These are phyloP conservation scores for Drosophila multiciliata DNA, from an alignment of 2,888 invertebrate species.

Conservation along the genomic window DNA sequence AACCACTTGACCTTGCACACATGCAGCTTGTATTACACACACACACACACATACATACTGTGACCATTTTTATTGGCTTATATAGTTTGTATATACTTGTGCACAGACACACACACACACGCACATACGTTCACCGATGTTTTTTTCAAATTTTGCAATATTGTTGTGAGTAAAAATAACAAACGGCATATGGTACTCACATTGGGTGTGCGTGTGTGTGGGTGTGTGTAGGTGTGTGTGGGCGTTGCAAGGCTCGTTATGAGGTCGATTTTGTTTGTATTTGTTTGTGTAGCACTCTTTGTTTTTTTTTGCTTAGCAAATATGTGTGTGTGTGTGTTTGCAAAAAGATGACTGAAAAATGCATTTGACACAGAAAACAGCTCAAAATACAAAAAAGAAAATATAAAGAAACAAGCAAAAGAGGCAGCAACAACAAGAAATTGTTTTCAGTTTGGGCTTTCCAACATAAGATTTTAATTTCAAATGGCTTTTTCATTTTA, in stretches of 20 bases:
- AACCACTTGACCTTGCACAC: constrained; percentile 78
- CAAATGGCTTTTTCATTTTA: background rate
- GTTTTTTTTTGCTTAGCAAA: background rate
- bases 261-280: constrained; percentile 59
- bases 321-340: constrained; percentile 2
- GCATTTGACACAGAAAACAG: constrained; percentile 74
- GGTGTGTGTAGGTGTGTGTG: constrained; percentile 28
- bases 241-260: constrained; percentile 65
- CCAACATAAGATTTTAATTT: background rate
- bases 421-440: background rate
- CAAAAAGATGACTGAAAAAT: constrained; percentile 74
- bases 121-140: background rate
- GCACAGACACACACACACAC: background rate
- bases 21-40: constrained; percentile 52
- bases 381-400: background rate
- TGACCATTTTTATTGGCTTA: constrained; percentile 55
- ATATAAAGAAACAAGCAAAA: background rate
- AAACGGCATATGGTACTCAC: constrained; percentile 49
- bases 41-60: constrained; percentile 20
- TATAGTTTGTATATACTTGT: constrained; percentile 29
- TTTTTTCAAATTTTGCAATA: constrained; percentile 52
- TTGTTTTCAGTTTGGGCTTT: constrained; percentile 1
- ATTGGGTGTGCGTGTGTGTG: background rate
- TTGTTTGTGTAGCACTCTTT: constrained; percentile 4
- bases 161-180: constrained; percentile 53